Conservation (phyloP, 2,113 vertebrate genomes). For the Sigmodon hispidus region DNA sequence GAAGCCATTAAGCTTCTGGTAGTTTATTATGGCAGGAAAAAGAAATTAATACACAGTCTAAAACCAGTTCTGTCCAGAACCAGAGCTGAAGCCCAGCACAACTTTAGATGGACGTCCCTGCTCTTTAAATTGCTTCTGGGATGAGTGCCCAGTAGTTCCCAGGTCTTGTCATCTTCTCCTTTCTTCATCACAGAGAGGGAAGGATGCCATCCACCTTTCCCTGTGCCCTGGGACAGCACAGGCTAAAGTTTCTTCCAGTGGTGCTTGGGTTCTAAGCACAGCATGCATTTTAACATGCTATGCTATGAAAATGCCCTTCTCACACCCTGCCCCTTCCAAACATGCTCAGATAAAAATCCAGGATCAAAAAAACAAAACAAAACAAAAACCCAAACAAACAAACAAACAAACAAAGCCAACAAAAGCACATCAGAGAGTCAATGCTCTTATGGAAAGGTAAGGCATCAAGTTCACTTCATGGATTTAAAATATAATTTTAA, state of each 20-base stretch:
- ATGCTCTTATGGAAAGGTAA: not conserved
- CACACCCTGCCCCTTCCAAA: not conserved
- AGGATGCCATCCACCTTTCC: not conserved
- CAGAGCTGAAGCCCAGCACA: not conserved
- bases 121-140: not conserved
- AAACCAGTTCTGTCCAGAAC: not conserved
- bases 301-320: not conserved
- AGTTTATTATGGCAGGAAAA: not conserved
- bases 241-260: not conserved
- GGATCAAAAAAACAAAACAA: not conserved
- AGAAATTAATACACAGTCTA: not conserved
- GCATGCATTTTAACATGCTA: not conserved
- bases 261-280: not conserved
- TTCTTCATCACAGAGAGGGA: not conserved
- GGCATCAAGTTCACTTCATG: not conserved
- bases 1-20: not conserved
- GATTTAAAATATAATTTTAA: not conserved
- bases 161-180: not conserved
- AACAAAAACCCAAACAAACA: too few species aligned
- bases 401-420: too few species aligned
- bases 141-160: not conserved
- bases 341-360: not conserved
- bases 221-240: not conserved
- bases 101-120: not conserved
- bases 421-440: not conserved